Evolutionary conservation across 2,888 invertebrate species (phyloP).

Genomic region (Phlogophora meticulosa): DNA sequence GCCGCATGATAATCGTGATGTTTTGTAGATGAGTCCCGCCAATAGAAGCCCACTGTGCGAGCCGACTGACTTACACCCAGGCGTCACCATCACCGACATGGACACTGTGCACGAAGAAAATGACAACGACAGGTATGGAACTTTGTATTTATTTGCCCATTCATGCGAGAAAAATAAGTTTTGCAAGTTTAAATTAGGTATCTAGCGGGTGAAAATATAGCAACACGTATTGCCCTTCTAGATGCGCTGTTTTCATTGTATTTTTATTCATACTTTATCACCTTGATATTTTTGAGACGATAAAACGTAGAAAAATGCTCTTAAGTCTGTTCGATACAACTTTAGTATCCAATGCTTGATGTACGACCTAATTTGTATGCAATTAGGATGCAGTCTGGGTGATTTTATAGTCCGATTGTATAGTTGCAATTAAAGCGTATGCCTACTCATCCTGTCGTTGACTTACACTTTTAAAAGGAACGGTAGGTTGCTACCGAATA

Average conservation of each 20-base stretch:
- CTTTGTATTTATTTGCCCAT: conserved; percentile 11
- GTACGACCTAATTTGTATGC: neutral
- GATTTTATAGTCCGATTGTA: no score
- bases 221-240: no score
- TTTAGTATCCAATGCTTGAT: neutral
- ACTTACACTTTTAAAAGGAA: neutral
- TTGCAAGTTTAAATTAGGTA: neutral
- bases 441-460: neutral
- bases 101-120: conserved; percentile 89
- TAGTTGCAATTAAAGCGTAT: neutral
- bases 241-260: neutral
- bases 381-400: conserved; percentile 1
- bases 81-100: conserved; percentile 87
- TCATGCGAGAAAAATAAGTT: neutral
- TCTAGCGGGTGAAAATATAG: neutral
- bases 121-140: conserved; percentile 85
- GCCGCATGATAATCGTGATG: conserved; percentile 62
- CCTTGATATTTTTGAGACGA: neutral
- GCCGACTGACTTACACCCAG: conserved; percentile 80
- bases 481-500: neutral
- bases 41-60: conserved; percentile 81
- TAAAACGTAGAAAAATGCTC: neutral
- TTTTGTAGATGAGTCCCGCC: conserved; percentile 85
- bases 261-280: neutral
- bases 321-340: neutral